Evolutionary conservation across 2,797 vertebrate genomes (phyloP), one percentile per base, ranked within the genome.

Genomic region (Morus bassanus): DNA sequence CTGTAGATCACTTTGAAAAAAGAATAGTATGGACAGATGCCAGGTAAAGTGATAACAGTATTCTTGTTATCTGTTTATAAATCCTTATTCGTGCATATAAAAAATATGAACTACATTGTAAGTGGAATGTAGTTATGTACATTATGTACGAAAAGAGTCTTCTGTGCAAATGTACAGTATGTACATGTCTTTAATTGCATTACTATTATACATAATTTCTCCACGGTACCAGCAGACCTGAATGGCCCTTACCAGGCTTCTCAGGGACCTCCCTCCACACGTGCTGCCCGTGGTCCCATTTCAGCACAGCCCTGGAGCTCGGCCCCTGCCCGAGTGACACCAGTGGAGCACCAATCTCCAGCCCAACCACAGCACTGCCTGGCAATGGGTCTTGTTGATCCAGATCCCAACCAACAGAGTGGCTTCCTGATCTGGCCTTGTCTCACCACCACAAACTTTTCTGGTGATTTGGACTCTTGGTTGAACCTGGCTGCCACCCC

Each of bases 11-110:
- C 97, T 98, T 99, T 98, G 99, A 99, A 61, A 99, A 99, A 96
- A 99, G 99, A 93, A 99, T 99, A 70, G 99, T 99, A 78, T 99
- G 99, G 99, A 99, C 99, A 86, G 99, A 99, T 97, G 99, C 99
- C 97, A 99, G 99, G 99, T 99, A 98, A 72, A 89, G 75, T 96
- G 74, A 23, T 16, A 61, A 45, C 15, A 48, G 4, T 24, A 19
- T 28, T 78, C 22, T 46, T 19, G 0, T 6, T 30, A 30, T 19
- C 60, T 69, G 3, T 60, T 81, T 35, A 35, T 48, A n/a, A 69
- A 21, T 31, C 7, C 59, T 64, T 19, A 1, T 41, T 72, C n/a
- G 59, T 78, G 13, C 15, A 1, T 10, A 11, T 22, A 35, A 54
- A 54, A 51, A 56, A 21, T 4, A 35, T 7, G n/a, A 73, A 1